Conservation (phyloP, 2,888 invertebrate genomes). For the Rhimphoctona megacephalus region DNA sequence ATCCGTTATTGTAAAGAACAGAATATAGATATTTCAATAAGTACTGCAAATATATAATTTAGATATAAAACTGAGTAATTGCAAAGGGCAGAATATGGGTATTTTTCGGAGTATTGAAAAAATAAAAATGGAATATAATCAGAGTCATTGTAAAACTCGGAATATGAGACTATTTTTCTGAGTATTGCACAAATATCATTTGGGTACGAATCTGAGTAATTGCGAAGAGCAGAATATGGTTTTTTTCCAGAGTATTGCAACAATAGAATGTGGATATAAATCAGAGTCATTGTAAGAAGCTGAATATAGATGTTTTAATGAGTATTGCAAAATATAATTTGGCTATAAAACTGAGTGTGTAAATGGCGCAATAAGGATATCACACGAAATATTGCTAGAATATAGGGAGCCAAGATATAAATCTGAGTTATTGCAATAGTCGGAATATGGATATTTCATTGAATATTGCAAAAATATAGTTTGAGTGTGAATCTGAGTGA, state of each 20-base stretch:
- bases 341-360: not conserved
- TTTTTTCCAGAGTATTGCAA: slow-evolving; percentile 23
- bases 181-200: slow-evolving; percentile 1
- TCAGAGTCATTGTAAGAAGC: not conserved
- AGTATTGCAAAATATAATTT: not conserved
- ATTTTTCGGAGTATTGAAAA: too few species aligned
- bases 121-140: too few species aligned
- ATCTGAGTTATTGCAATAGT: too few species aligned
- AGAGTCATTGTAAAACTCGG: too few species aligned
- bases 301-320: too few species aligned
- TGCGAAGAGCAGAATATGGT: not conserved
- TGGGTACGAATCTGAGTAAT: slow-evolving; percentile 16
- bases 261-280: not conserved
- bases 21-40: slow-evolving; percentile 8
- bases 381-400: too few species aligned
- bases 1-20: slow-evolving; percentile 8
- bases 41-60: not conserved
- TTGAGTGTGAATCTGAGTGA: slow-evolving; percentile 16
- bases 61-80: slow-evolving; percentile 30
- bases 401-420: too few species aligned
- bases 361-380: too few species aligned
- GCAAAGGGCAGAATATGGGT: too few species aligned
- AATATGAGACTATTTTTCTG: too few species aligned
- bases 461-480: too few species aligned
- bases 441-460: too few species aligned